Evolutionary conservation across 1,140 invertebrate genomes (phyloP).

Genomic region (Aphis craccivora): DNA sequence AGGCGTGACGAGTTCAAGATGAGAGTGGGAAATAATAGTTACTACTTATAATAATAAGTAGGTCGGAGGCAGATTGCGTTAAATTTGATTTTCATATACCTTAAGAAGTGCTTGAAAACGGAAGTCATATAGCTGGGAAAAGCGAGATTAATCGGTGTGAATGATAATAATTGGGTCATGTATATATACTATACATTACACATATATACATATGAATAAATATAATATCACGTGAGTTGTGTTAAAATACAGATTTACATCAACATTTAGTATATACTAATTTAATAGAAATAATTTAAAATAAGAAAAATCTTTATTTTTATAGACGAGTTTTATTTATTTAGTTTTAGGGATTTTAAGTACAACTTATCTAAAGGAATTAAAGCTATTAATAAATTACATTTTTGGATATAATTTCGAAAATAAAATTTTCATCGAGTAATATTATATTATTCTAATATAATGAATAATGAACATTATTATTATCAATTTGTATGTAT

Average conservation of each 20-base stretch:
- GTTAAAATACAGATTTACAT: background rate
- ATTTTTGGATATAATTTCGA: background rate
- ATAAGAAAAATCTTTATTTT: background rate
- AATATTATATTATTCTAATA: background rate
- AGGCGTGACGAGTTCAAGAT: slow-evolving; percentile 1
- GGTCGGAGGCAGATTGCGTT: slow-evolving; percentile 15
- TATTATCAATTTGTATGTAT: background rate
- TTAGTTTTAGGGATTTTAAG: background rate
- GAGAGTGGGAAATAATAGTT: slow-evolving; percentile 16
- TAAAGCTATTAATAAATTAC: background rate
- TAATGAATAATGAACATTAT: background rate
- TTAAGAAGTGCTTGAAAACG: slow-evolving; percentile 6
- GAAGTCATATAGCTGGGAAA: slow-evolving; percentile 11
- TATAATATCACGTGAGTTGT: background rate
- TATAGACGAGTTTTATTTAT: background rate
- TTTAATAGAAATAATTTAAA: background rate
- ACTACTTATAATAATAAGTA: slow-evolving; percentile 18
- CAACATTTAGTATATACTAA: background rate
- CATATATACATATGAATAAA: background rate
- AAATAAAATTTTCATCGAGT: background rate
- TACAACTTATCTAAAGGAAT: background rate
- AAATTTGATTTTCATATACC: slow-evolving; percentile 5
- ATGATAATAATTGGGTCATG: slow-evolving; percentile 5
- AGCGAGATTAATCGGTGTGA: background rate
- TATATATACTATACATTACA: background rate